Evolutionary conservation across 2,113 vertebrate genomes (phyloP).

Genomic region (Crypturellus undulatus): DNA sequence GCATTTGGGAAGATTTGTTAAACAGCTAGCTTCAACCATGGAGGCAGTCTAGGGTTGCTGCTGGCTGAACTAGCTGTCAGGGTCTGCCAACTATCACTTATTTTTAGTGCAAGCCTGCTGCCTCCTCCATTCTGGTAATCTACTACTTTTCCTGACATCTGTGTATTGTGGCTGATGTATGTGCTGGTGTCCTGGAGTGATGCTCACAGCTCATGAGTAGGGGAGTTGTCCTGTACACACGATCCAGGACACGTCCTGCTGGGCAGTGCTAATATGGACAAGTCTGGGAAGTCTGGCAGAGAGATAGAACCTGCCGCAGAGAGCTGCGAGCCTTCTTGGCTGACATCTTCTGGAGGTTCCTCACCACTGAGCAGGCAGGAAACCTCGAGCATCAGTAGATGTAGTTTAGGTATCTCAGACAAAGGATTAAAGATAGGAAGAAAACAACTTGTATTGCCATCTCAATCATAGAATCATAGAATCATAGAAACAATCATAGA

Average conservation of each 20-base stretch:
- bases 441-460: neutral
- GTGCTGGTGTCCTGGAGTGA: neutral
- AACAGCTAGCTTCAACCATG: neutral
- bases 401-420: neutral
- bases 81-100: neutral
- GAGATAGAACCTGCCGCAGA: neutral
- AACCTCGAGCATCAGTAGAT: neutral
- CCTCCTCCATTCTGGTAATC: neutral
- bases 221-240: fast-evolving
- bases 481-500: no score
- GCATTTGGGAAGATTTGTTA: neutral
- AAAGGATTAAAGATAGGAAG: neutral
- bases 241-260: neutral
- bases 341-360: neutral
- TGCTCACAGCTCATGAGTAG: fast-evolving
- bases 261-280: neutral
- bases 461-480: no score
- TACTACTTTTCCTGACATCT: neutral
- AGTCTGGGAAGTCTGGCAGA: neutral
- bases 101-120: neutral
- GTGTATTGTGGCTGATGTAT: neutral
- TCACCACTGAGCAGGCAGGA: neutral
- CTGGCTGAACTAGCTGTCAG: neutral
- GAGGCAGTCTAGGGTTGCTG: fast-evolving
- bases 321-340: neutral